Evolutionary conservation across 1,140 invertebrate species (phyloP), one percentile per base, ranked within the genome.

Genomic region (Eubasilissa regina): DNA sequence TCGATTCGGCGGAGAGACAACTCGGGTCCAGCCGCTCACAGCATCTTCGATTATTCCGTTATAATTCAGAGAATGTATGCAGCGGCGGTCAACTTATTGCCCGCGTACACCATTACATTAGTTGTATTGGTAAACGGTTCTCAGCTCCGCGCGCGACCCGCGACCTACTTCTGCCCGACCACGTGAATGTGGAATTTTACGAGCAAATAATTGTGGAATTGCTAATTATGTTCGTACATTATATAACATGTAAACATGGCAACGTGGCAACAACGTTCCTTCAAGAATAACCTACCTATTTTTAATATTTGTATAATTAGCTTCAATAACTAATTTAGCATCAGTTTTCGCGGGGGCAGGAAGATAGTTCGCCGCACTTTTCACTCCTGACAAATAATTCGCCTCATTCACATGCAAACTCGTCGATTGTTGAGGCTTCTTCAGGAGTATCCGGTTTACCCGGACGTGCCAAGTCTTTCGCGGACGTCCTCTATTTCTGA

Each of bases 41-140:
- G 68, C 68, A 73, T 73, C 68, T 73, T 73, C 68, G 68, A 73
- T 73, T 43, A 73, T 73, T 73, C 68, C 68, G 68, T 73, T 73
- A 73, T 73, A 73, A 73, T 73, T 73, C 68, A 55, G 47, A 21
- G 68, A 55, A 73, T 53, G 68, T 73, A 73, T 21, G 68, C 51
- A 47, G 19, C 21, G 68, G 21, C 53, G 17, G 45, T 47, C 17
- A 48, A 53, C 68, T 55, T 55, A 13, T 35, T 44, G 62, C 62
- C n/a, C 56, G 25, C 1, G 19, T 19, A 60, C 56, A 15, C 19
- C 4, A 15, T 60, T 60, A 60, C 13, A 17, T 19, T n/a, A 60
- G 56, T n/a, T 4, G 56, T 60, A 21, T 60, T 10, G 9, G n/a
- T 60, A 60, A 60, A 60, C n/a, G 56, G 15, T 19, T 3, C 19